These are phyloP conservation scores for Colaptes auratus DNA, from an alignment of 2,113 vertebrate genomes.

Conservation along the genomic window DNA sequence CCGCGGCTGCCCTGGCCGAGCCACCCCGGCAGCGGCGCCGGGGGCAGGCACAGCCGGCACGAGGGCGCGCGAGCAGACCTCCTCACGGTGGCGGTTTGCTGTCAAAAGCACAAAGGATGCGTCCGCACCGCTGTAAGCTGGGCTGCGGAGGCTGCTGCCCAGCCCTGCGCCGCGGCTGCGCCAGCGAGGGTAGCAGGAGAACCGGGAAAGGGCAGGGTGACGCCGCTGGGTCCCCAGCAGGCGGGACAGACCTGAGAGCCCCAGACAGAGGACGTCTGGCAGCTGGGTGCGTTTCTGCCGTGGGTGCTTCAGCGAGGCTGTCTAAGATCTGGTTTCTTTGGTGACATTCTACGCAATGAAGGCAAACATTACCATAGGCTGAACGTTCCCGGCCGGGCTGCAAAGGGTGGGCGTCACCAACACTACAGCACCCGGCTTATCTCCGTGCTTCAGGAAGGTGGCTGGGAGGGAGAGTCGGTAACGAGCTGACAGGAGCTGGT, in stretches of 20 bases:
- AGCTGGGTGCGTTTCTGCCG: background rate
- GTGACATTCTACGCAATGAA: background rate
- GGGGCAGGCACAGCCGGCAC: background rate
- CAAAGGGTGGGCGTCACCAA: background rate
- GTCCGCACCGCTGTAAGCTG: background rate
- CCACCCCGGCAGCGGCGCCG: background rate
- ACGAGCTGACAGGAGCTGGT: background rate
- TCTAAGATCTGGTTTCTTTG: background rate
- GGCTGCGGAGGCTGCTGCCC: background rate
- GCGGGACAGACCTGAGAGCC: background rate
- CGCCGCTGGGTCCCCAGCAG: background rate
- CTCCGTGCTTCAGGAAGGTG: background rate
- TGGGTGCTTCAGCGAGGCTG: background rate
- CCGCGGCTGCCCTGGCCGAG: background rate
- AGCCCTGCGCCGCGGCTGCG: background rate
- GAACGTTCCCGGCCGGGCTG: background rate
- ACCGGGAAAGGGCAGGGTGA: background rate
- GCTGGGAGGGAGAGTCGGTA: background rate
- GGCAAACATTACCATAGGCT: background rate
- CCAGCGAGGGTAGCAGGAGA: background rate
- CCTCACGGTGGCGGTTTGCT: background rate
- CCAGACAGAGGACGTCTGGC: background rate
- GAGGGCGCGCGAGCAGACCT: background rate
- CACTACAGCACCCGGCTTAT: background rate
- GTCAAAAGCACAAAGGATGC: background rate